These are phyloP conservation scores for Tragelaphus buxtoni DNA, from an alignment of 2,113 vertebrate genomes.

Conservation along the genomic window DNA sequence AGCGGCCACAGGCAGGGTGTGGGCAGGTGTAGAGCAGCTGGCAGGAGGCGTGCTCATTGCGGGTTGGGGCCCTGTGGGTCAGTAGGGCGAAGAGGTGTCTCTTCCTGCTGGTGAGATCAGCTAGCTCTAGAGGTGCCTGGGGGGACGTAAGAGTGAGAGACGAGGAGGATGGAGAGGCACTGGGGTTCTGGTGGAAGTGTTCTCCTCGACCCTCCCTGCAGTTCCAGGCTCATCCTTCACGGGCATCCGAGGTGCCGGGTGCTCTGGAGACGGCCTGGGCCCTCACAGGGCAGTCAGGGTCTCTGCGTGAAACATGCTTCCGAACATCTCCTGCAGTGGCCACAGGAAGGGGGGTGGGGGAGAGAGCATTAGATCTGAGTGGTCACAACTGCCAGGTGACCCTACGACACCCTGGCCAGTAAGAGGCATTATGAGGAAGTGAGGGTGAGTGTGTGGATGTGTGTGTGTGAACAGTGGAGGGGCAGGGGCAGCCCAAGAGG, in stretches of 20 bases:
- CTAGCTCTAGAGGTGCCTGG: neutral
- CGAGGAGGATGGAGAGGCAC: neutral
- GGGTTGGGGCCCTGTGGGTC: neutral
- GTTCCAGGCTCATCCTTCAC: neutral
- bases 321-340: slow-evolving; percentile 83
- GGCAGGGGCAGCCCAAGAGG: neutral
- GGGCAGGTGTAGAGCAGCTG: too few relatives aligned
- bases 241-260: neutral
- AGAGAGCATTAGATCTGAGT: neutral
- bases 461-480: neutral
- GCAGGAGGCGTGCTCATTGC: neutral
- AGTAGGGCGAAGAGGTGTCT: neutral
- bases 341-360: neutral
- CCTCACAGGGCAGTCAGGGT: slow-evolving; percentile 83
- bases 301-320: slow-evolving; percentile 85
- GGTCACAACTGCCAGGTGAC: neutral
- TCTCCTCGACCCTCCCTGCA: neutral
- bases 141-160: neutral
- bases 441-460: neutral
- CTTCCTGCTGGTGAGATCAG: neutral
- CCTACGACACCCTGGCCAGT: neutral
- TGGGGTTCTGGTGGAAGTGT: neutral
- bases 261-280: neutral
- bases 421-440: neutral
- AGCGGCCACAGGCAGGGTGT: neutral